phyloP scores from a whole-genome alignment of 2,888 invertebrate species.

The Andrena chrysosceles region DNA sequence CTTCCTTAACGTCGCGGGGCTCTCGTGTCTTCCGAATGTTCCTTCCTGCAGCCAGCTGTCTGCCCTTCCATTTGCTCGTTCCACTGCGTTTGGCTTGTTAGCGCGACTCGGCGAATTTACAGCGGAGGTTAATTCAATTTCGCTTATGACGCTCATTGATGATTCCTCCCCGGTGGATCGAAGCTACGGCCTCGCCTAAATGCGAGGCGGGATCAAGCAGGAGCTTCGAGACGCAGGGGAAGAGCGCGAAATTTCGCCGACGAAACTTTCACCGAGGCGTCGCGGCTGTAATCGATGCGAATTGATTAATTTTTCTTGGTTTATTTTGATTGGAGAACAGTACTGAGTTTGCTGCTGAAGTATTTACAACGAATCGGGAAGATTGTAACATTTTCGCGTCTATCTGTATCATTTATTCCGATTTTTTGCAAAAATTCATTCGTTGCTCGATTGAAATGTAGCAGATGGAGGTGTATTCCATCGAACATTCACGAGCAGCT shows the following conservation, averaged over 20 bases:
- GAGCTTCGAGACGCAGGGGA: background rate
- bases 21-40: slow-evolving; percentile 37
- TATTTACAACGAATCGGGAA: too few relatives aligned
- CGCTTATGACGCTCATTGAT: slow-evolving; percentile 20
- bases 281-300: too few relatives aligned
- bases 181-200: background rate
- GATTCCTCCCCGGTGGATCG: background rate
- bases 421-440: too few relatives aligned
- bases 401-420: too few relatives aligned
- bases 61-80: slow-evolving; percentile 39
- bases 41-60: slow-evolving; percentile 35
- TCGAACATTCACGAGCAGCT: too few relatives aligned
- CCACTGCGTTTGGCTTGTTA: slow-evolving; percentile 31
- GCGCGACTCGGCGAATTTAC: slow-evolving; percentile 21
- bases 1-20: background rate
- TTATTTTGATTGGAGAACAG: too few relatives aligned
- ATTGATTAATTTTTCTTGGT: too few relatives aligned
- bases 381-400: too few relatives aligned
- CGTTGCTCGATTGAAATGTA: too few relatives aligned
- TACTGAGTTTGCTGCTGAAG: too few relatives aligned
- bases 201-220: background rate
- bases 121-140: slow-evolving; percentile 31
- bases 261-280: slow-evolving; percentile 14
- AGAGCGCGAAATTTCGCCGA: slow-evolving; percentile 8
- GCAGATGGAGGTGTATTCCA: too few relatives aligned